phyloP scores from a whole-genome alignment of 1,140 invertebrate species.

The Microvelia longipes region DNA sequence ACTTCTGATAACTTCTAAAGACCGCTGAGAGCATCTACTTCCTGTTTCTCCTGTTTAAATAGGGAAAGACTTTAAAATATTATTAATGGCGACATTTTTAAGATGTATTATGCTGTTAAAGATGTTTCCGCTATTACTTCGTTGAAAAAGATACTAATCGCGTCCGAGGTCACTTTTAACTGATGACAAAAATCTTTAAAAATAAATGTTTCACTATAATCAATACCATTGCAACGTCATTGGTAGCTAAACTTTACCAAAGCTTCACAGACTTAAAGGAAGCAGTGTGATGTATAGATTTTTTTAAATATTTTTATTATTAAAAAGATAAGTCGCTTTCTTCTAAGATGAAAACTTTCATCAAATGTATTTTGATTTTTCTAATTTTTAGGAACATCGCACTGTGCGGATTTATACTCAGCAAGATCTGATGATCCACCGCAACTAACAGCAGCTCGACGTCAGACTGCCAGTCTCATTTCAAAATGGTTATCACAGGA shows the following conservation, averaged over 20 bases:
- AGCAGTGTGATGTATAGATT: background rate
- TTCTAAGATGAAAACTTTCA: too few species aligned
- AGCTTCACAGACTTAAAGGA: background rate
- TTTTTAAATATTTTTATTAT: background rate
- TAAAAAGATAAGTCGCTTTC: background rate
- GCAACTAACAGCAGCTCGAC: background rate
- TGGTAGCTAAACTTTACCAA: background rate
- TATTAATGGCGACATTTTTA: background rate
- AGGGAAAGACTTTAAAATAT: slow-evolving; percentile 35
- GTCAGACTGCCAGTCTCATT: background rate
- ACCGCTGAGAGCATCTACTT: too few species aligned
- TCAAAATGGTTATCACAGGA: background rate
- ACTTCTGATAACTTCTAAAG: background rate
- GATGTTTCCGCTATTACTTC: too few species aligned
- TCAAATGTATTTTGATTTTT: background rate
- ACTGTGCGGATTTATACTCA: background rate
- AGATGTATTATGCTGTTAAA: too few species aligned
- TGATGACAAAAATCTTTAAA: too few species aligned
- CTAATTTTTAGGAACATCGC: background rate
- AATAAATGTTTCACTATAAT: background rate
- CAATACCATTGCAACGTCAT: background rate
- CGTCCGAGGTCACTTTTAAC: too few species aligned
- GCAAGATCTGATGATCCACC: background rate
- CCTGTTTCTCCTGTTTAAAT: background rate
- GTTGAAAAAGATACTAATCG: too few species aligned